Conservation (phyloP, 2,888 invertebrate genomes). For the Sinotaia quadrata region DNA sequence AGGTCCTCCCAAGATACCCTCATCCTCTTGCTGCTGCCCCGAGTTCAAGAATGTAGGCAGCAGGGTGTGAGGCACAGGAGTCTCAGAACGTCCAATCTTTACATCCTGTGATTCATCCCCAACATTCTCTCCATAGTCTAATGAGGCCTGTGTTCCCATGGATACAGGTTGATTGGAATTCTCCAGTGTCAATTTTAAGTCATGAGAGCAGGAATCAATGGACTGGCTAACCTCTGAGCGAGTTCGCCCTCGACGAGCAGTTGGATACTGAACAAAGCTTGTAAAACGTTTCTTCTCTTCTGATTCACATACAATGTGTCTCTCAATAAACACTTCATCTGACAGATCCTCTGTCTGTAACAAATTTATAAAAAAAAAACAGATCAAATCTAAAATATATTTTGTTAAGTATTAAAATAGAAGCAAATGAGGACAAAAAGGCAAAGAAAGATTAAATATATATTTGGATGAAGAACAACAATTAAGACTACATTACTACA, state of each 20-base stretch:
- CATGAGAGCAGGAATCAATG: too few species aligned
- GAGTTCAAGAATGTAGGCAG: neutral
- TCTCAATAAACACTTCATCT: constrained; percentile 80
- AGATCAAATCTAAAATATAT: too few species aligned
- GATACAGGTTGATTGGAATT: constrained; percentile 9
- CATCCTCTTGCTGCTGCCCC: neutral
- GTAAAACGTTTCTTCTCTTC: constrained; percentile 81
- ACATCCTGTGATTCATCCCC: constrained; percentile 25
- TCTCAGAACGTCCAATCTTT: neutral
- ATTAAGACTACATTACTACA: too few species aligned
- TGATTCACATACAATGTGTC: constrained; percentile 85
- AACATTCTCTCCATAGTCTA: neutral
- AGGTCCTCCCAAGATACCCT: neutral
- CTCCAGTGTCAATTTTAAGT: too few species aligned
- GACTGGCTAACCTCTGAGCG: constrained; percentile 24
- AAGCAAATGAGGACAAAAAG: neutral
- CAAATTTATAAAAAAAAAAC: too few species aligned
- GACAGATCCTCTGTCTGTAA: constrained; percentile 83
- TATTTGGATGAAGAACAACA: too few species aligned
- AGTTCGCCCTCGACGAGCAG: constrained; percentile 54
- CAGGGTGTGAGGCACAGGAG: neutral
- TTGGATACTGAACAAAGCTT: constrained; percentile 57
- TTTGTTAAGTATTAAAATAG: neutral
- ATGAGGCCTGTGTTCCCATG: constrained; percentile 17
- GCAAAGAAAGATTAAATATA: too few species aligned